Percentiles rank a stretch among this genome's conserved stretches.
Evolutionary conservation across 1,140 invertebrate genomes (phyloP).

Genomic region (Chlorops oryzae): DNA sequence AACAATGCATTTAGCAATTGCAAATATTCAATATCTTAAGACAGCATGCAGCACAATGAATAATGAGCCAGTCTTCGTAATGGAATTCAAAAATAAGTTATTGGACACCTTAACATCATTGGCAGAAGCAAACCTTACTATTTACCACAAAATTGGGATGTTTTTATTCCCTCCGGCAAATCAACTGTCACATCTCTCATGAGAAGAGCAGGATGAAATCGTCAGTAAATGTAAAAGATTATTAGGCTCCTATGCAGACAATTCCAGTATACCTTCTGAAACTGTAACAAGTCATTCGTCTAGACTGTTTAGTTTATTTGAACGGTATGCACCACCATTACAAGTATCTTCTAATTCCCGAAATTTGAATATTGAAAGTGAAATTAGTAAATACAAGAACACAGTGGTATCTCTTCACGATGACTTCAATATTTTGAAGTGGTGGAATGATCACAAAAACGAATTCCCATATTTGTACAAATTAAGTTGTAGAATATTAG

Average conservation of each 20-base stretch:
- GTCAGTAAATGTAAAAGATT: too few species aligned
- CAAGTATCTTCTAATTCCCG: background rate
- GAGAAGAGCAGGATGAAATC: background rate
- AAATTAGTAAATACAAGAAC: slow-evolving; percentile 6
- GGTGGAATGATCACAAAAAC: slow-evolving; percentile 2
- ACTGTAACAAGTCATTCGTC: too few species aligned
- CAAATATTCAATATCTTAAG: slow-evolving; percentile 2
- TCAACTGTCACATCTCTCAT: background rate
- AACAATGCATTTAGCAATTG: background rate
- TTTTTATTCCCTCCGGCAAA: slow-evolving; percentile 8
- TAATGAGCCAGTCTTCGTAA: slow-evolving; percentile 1
- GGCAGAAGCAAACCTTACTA: slow-evolving; percentile 1
- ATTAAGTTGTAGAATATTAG: background rate
- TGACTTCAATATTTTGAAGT: slow-evolving; percentile 9
- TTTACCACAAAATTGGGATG: background rate
- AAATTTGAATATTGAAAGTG: slow-evolving; percentile 2
- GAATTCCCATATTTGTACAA: slow-evolving; percentile 3
- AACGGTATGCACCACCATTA: too few species aligned
- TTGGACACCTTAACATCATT: slow-evolving; percentile 1
- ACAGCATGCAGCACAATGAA: slow-evolving; percentile 1
- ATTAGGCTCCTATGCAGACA: too few species aligned
- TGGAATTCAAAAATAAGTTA: background rate
- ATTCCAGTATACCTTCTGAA: too few species aligned
- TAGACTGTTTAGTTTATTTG: too few species aligned
- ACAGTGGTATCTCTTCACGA: background rate